Conservation (phyloP, 2,113 vertebrate species). For the Misgurnus mizolepis region DNA sequence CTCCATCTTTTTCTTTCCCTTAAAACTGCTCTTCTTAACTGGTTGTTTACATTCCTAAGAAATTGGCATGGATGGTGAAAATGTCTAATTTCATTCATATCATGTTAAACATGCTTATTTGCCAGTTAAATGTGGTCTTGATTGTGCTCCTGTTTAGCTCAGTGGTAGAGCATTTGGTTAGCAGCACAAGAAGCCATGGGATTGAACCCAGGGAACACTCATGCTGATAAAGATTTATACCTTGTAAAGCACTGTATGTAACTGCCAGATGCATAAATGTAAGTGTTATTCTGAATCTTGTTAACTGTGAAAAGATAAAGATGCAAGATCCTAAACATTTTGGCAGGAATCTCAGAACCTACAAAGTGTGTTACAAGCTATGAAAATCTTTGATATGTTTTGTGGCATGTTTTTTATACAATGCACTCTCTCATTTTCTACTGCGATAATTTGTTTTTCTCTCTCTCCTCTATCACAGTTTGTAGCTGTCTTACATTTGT, state of each 20-base stretch:
- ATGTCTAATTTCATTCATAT: conserved; percentile 31
- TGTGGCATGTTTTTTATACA: conserved; percentile 35
- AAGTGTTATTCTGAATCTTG: background rate
- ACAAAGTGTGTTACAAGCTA: background rate
- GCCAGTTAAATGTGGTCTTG: conserved; percentile 17
- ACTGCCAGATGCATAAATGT: conserved; percentile 5
- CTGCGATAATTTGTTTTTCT: background rate
- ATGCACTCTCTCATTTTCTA: conserved; percentile 23
- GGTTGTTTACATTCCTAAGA: conserved; percentile 26
- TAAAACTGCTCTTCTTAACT: conserved; percentile 13
- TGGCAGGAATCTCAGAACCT: background rate
- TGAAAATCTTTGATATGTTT: conserved; percentile 8
- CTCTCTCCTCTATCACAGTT: background rate
- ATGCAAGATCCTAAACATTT: conserved; percentile 13
- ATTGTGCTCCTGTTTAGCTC: too few species aligned
- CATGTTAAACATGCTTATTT: conserved; percentile 32
- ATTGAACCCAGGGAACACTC: too few species aligned
- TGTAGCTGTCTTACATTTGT: background rate
- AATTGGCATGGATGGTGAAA: conserved; percentile 7
- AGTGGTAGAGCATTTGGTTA: too few species aligned
- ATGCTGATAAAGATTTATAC: too few species aligned
- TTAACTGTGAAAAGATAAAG: background rate
- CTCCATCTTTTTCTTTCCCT: background rate
- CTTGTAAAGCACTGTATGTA: too few species aligned
- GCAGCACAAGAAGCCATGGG: too few species aligned